Base-by-base conservation (phyloP, 2,113 vertebrate species). In the Vulpes ferrilata region DNA sequence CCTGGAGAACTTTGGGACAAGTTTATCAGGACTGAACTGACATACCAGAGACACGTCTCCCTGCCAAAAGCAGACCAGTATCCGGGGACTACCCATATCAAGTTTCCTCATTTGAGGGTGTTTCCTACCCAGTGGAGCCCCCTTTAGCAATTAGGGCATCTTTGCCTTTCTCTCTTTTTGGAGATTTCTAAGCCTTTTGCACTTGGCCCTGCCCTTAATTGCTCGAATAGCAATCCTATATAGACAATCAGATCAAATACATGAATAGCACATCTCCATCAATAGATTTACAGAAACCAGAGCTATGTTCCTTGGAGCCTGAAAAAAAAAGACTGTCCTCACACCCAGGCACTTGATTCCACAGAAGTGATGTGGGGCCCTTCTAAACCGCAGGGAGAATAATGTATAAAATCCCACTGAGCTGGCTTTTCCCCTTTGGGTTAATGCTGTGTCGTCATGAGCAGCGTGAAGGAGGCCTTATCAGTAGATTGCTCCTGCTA, bases 401-500 rank as follows among this genome's bases (percentile, higher is more conserved):
- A 81, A 53, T 17, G 0, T 20, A 30, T 57, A 62, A 87, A 95
- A 84, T 67, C 13, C 53, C 90, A 78, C 43, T 81, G 48, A 60
- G 43, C 62, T 32, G 23, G 11, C 30, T 96, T 74, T 69, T 51
- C 89, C 64, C 92, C 76, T 73, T 94, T 65, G 89, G 93, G 79
- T 93, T 81, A 82, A 74, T 79, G 48, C 73, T 76, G 35, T 85
- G 9, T 55, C 7, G 15, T 53, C 76, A 32, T 38, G 27, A 74
- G 59, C 27, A 88, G 62, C 64, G 53, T 22, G 83, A 53, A 81
- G 55, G 5, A 55, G 59, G 10, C 71, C 83, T 89, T 87, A 84
- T 90, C 74, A 69, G 30, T 76, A 90, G 79, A 60, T 90, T 1
- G 25, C 83, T 78, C 5, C 69, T n/a, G 76, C 69, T 65, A 22